These are phyloP conservation scores for Calephelis virginiensis DNA, from an alignment of 1,140 invertebrate genomes.

Conservation along the genomic window DNA sequence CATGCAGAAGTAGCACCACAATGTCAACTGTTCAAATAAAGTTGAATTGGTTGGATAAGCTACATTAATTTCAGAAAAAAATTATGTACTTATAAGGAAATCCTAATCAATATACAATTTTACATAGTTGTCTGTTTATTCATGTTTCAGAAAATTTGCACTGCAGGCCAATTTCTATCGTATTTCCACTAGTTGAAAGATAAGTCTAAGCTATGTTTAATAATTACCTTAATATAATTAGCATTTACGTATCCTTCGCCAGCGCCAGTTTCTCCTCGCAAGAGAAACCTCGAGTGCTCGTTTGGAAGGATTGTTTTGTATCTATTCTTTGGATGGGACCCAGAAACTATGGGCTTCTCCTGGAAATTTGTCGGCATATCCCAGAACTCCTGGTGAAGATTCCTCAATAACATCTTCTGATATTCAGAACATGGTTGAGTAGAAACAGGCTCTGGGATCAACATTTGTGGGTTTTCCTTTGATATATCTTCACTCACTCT, in stretches of 20 bases:
- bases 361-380: constrained; percentile 94
- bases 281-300: constrained; percentile 86
- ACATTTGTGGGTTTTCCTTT: constrained; percentile 66
- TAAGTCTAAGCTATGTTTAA: not conserved
- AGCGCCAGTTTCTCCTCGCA: constrained; percentile 65
- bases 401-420: constrained; percentile 85
- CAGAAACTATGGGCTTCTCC: constrained; percentile 91
- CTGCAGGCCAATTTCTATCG: no score
- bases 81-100: no score
- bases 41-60: no score
- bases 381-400: constrained; percentile 94
- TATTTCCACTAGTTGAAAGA: not conserved
- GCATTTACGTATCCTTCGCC: constrained; percentile 90
- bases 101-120: no score
- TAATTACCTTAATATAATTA: constrained; percentile 88
- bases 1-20: no score
- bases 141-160: not conserved
- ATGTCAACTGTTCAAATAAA: no score
- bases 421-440: constrained; percentile 70
- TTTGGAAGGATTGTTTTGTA: constrained; percentile 94
- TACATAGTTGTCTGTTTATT: no score
- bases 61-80: no score
- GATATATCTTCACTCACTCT: constrained; percentile 44
- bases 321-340: constrained; percentile 93
- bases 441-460: constrained; percentile 57